phyloP scores from a whole-genome alignment of 1,140 invertebrate genomes.

The Pachypeltis micranthus region DNA sequence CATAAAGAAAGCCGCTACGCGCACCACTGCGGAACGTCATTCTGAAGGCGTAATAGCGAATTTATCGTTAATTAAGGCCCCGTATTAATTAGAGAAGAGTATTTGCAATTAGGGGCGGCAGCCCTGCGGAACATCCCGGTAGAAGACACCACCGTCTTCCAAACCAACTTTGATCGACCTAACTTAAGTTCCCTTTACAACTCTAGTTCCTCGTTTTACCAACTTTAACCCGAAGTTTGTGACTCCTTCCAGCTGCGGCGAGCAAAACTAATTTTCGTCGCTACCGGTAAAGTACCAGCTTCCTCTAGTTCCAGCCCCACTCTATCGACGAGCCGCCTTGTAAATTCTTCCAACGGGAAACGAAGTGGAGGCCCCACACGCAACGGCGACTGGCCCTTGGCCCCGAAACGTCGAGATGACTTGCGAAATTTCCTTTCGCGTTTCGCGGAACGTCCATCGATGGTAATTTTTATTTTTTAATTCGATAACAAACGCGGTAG shows the following conservation, averaged over 20 bases:
- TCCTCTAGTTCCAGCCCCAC: too few species aligned
- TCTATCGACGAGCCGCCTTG: too few species aligned
- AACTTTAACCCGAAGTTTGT: background rate
- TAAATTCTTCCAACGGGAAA: too few species aligned
- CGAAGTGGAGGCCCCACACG: too few species aligned
- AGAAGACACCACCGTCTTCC: background rate
- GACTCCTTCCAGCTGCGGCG: background rate
- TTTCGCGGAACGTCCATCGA: background rate
- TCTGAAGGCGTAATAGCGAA: slow-evolving; percentile 15
- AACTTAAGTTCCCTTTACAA: background rate
- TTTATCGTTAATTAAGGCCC: slow-evolving; percentile 17
- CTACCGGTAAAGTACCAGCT: background rate
- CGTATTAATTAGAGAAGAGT: slow-evolving; percentile 15
- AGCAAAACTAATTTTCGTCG: slow-evolving; percentile 4
- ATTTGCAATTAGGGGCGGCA: slow-evolving; percentile 2
- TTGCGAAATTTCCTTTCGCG: background rate
- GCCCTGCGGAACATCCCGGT: background rate
- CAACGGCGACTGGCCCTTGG: background rate
- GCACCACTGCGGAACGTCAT: background rate
- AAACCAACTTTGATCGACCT: background rate
- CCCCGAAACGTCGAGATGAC: background rate
- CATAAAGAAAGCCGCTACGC: slow-evolving; percentile 4
- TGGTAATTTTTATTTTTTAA: too few species aligned
- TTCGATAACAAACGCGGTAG: too few species aligned
- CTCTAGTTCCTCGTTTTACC: background rate